Percentiles rank a stretch among this genome's conserved stretches.
Conservation (phyloP, 2,888 invertebrate species). For the Agrotis puta region DNA sequence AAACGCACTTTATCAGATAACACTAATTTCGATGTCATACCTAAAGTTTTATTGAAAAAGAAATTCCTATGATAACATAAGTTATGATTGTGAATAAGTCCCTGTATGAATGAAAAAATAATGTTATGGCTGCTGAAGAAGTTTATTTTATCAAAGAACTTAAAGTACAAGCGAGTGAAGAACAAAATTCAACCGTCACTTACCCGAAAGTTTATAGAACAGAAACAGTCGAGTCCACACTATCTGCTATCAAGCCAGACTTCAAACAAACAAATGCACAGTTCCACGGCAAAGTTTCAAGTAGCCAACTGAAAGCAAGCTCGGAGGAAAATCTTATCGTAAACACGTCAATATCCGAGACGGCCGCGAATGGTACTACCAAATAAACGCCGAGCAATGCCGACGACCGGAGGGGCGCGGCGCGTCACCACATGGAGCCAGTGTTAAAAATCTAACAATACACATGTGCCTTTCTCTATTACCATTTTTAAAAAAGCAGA, state of each 20-base stretch:
- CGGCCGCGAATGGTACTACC: slow-evolving; percentile 83
- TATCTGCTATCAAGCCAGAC: slow-evolving; percentile 42
- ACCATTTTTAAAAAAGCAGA: slow-evolving; percentile 66
- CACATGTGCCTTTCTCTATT: slow-evolving; percentile 77
- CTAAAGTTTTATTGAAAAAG: slow-evolving; percentile 29
- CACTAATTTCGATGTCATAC: slow-evolving; percentile 26
- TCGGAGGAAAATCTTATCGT: slow-evolving; percentile 57
- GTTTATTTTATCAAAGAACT: slow-evolving; percentile 9
- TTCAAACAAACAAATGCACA: slow-evolving; percentile 62
- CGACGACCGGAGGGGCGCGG: slow-evolving; percentile 79
- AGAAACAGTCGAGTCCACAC: slow-evolving; percentile 61
- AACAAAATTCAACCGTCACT: slow-evolving; percentile 24
- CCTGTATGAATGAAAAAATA: slow-evolving; percentile 6
- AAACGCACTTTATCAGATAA: slow-evolving; percentile 60
- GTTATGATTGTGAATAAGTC: neutral
- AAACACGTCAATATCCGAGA: slow-evolving; percentile 79
- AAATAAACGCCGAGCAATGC: slow-evolving; percentile 75
- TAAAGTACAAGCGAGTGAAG: slow-evolving; percentile 15
- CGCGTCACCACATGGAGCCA: slow-evolving; percentile 79
- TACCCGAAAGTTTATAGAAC: slow-evolving; percentile 78
- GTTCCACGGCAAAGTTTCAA: slow-evolving; percentile 63
- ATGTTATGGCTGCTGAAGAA: neutral
- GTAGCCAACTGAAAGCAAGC: slow-evolving; percentile 58
- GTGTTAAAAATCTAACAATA: slow-evolving; percentile 74
- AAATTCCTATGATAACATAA: slow-evolving; percentile 1